Evolutionary conservation across 1,140 invertebrate species (phyloP).

Genomic region (Plectus sambesii): DNA sequence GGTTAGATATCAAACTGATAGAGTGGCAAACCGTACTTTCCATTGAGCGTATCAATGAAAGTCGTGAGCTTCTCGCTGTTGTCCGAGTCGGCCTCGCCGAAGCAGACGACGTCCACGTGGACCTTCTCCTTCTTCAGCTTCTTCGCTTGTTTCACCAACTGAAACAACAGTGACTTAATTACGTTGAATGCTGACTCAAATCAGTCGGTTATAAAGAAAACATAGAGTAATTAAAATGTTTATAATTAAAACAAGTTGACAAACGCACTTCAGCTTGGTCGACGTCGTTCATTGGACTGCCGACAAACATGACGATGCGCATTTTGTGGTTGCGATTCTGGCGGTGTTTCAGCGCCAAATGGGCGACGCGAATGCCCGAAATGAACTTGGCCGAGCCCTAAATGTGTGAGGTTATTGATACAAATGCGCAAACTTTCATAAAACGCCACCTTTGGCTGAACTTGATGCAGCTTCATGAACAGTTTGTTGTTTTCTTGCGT

Average conservation of each 20-base stretch:
- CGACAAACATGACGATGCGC: slow-evolving; percentile 94
- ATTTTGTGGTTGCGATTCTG: slow-evolving; percentile 99
- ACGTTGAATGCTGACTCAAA: no score
- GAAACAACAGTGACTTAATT: slow-evolving; percentile 11
- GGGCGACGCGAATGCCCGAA: slow-evolving; percentile 37
- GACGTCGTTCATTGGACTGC: slow-evolving; percentile 80
- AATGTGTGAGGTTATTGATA: slow-evolving; percentile 3
- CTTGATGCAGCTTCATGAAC: slow-evolving; percentile 82
- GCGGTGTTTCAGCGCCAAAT: slow-evolving; percentile 88
- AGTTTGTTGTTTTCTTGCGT: slow-evolving; percentile 90
- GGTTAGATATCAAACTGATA: no score
- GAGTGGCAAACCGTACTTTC: slow-evolving; percentile 62
- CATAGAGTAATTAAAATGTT: slow-evolving; percentile 17
- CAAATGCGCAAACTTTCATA: slow-evolving; percentile 53
- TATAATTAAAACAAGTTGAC: no score
- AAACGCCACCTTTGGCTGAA: slow-evolving; percentile 83
- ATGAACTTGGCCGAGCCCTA: slow-evolving; percentile 31
- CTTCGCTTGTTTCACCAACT: slow-evolving; percentile 84
- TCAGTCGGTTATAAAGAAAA: no score
- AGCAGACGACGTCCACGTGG: slow-evolving; percentile 91
- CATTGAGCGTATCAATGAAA: slow-evolving; percentile 91
- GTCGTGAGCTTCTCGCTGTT: slow-evolving; percentile 67
- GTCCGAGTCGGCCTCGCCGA: slow-evolving; percentile 71
- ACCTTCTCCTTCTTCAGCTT: slow-evolving; percentile 98
- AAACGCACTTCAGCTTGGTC: slow-evolving; percentile 62